Conservation (phyloP, 2,113 vertebrate species). For the Larimichthys crocea region DNA sequence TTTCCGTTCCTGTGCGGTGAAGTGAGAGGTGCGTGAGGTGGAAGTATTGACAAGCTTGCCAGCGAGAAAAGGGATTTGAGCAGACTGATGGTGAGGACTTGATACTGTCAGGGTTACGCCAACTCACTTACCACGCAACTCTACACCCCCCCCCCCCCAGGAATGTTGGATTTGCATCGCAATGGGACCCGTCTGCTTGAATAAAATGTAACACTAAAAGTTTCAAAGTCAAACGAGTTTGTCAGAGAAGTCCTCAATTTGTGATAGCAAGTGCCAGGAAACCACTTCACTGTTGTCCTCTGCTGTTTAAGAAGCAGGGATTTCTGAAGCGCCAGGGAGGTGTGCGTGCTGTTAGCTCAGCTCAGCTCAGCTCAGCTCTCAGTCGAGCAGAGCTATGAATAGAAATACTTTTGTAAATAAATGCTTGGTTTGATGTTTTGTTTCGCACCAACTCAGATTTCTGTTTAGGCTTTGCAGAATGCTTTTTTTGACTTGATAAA, state of each 20-base stretch:
- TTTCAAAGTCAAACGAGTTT: conserved; percentile 51
- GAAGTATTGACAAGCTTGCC: conserved; percentile 72
- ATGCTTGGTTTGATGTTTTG: conserved; percentile 22
- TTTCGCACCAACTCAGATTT: too few species aligned
- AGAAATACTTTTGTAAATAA: conserved; percentile 50
- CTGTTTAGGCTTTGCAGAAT: too few species aligned
- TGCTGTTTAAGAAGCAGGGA: conserved; percentile 1
- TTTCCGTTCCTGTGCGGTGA: conserved; percentile 35
- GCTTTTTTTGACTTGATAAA: background rate
- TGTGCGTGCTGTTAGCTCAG: conserved; percentile 32
- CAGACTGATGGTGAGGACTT: conserved; percentile 63
- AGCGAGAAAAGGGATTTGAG: conserved; percentile 67
- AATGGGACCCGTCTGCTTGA: conserved; percentile 25
- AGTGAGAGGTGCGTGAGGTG: conserved; percentile 60
- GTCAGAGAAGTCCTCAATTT: conserved; percentile 17
- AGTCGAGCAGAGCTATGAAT: conserved; percentile 28
- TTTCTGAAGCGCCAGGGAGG: conserved; percentile 26
- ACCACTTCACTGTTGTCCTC: background rate
- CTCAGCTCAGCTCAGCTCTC: conserved; percentile 23
- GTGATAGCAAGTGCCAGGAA: conserved; percentile 7
- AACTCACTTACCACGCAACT: conserved; percentile 55
- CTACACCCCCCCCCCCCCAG: background rate
- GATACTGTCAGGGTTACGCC: conserved; percentile 67
- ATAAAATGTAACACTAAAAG: conserved; percentile 19
- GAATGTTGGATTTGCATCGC: conserved; percentile 59